These are phyloP conservation scores for Calypte anna DNA, from an alignment of 2,113 vertebrate genomes.

Conservation along the genomic window DNA sequence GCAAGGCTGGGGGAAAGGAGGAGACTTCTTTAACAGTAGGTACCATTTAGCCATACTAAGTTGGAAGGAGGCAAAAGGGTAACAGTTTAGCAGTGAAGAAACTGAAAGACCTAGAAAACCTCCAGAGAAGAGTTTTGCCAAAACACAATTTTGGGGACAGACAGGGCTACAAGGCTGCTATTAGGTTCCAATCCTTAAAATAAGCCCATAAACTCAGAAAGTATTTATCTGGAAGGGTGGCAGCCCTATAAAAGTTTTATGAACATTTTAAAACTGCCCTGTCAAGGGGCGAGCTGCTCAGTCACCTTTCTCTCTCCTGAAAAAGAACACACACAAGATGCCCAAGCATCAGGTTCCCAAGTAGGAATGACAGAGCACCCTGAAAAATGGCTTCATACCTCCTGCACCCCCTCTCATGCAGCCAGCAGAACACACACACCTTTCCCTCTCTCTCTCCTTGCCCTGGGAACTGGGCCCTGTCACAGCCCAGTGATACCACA, in stretches of 20 bases:
- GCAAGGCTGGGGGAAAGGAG: neutral
- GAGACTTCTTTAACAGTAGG: neutral
- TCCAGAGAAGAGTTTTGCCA: conserved; percentile 41
- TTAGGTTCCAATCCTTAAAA: conserved; percentile 73
- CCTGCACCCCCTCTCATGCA: neutral
- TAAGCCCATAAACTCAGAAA: conserved; percentile 77
- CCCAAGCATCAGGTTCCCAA: neutral
- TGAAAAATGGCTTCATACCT: neutral
- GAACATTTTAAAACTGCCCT: conserved; percentile 74
- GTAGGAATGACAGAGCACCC: neutral
- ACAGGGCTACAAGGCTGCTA: conserved; percentile 72
- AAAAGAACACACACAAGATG: conserved; percentile 17
- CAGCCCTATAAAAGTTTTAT: conserved; percentile 80
- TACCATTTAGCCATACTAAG: neutral
- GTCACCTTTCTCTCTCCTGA: conserved; percentile 66
- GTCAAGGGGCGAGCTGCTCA: conserved; percentile 69
- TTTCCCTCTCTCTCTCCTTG: fast-evolving
- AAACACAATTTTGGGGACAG: conserved; percentile 64
- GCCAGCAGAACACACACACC: neutral
- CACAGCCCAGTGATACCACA: neutral
- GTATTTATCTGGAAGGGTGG: conserved; percentile 82
- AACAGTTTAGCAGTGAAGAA: conserved; percentile 49
- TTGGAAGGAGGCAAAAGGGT: conserved; percentile 26
- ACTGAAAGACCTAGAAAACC: conserved; percentile 47
- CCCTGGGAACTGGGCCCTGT: neutral